Conservation (phyloP, 2,797 vertebrate genomes). For the Erethizon dorsatum region DNA sequence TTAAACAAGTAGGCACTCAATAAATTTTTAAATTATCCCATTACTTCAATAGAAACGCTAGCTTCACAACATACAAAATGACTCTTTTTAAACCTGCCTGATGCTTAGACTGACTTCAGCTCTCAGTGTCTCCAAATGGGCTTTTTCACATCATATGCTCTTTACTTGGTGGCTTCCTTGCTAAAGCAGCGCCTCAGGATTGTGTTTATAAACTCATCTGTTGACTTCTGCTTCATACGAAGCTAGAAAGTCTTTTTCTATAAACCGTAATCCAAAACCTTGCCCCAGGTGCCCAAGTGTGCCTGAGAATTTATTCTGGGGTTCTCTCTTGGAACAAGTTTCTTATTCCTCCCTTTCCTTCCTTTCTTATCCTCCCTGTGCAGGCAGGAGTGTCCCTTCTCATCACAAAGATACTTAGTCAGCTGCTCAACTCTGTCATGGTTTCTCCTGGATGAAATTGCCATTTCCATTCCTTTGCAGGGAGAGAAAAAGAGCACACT, state of each 20-base stretch:
- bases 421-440: not conserved
- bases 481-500: not conserved
- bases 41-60: conserved; percentile 18
- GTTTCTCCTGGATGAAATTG: not conserved
- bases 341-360: not conserved
- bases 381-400: not conserved
- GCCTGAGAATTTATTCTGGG: not conserved
- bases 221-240: not conserved
- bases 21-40: not conserved
- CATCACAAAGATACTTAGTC: not conserved
- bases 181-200: not conserved
- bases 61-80: not conserved
- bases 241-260: not conserved
- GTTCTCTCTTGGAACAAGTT: not conserved
- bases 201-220: not conserved
- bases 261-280: not conserved
- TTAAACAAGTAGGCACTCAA: not conserved
- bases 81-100: not conserved
- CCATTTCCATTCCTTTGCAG: not conserved
- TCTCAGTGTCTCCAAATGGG: not conserved
- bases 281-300: not conserved
- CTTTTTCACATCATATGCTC: not conserved
- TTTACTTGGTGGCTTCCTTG: not conserved
- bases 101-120: not conserved
- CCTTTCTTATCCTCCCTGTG: not conserved